Conservation (phyloP, 2,888 invertebrate species). For the Capitulum mitella region DNA sequence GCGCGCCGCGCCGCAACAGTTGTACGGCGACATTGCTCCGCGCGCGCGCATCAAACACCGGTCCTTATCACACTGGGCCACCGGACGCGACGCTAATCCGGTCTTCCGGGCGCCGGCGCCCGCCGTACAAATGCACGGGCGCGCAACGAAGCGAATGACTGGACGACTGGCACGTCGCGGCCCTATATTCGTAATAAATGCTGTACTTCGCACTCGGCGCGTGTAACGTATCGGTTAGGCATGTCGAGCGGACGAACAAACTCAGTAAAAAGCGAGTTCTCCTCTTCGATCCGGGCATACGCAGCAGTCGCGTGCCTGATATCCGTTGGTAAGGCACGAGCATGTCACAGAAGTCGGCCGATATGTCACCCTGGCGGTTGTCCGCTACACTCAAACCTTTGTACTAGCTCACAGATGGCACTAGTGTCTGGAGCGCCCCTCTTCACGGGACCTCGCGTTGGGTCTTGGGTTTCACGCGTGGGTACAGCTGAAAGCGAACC, state of each 20-base stretch:
- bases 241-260: neutral
- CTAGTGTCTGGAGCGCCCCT: neutral
- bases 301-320: neutral
- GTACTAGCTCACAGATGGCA: slow-evolving; percentile 17
- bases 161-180: too few species aligned
- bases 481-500: slow-evolving; percentile 46
- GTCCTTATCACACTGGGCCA: neutral
- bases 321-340: neutral
- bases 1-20: neutral
- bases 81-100: neutral
- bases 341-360: neutral
- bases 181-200: neutral
- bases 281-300: neutral
- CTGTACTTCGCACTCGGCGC: neutral
- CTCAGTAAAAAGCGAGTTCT: neutral
- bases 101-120: neutral
- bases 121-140: neutral
- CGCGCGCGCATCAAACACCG: neutral
- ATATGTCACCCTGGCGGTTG: neutral
- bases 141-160: neutral
- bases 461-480: slow-evolving; percentile 43
- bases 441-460: neutral
- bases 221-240: neutral
- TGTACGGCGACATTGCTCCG: neutral
- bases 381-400: neutral